Evolutionary conservation across 1,140 invertebrate genomes (phyloP).

Genomic region (Drepana arcuata): DNA sequence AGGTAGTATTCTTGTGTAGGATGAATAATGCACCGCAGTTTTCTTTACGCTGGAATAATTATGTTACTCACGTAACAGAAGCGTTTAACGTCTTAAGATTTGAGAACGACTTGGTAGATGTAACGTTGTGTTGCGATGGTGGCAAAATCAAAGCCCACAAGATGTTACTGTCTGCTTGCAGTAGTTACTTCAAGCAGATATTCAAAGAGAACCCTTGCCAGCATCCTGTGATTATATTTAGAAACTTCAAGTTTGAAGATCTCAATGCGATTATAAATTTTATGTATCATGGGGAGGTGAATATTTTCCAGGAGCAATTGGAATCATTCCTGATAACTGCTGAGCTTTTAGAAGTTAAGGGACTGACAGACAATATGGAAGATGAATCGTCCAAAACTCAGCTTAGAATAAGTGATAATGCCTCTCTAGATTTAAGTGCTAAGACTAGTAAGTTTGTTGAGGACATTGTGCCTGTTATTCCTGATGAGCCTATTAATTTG

Average conservation of each 20-base stretch:
- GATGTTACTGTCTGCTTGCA: conserved; percentile 88
- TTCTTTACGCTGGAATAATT: conserved; percentile 67
- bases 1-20: conserved; percentile 16
- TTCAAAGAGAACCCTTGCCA: conserved; percentile 89
- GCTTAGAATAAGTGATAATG: conserved; percentile 44
- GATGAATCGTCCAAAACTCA: conserved; percentile 52
- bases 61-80: conserved; percentile 64
- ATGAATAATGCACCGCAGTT: conserved; percentile 66
- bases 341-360: conserved; percentile 90
- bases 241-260: conserved; percentile 87
- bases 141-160: conserved; percentile 87
- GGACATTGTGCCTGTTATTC: conserved; percentile 28
- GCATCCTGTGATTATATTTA: conserved; percentile 89
- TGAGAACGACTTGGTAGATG: conserved; percentile 88
- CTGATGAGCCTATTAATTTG: conserved; percentile 59
- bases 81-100: conserved; percentile 83
- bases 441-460: conserved; percentile 43
- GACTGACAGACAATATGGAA: conserved; percentile 77
- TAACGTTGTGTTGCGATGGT: conserved; percentile 88
- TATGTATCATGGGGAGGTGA: conserved; percentile 92
- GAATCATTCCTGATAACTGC: conserved; percentile 90
- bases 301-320: conserved; percentile 90
- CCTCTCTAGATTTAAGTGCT: conserved; percentile 53
- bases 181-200: conserved; percentile 86
- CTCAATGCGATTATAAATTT: conserved; percentile 87